Percentiles rank a stretch among this genome's conserved stretches.
Conservation (phyloP, 2,113 vertebrate species). For the Toxotes chatareus region DNA sequence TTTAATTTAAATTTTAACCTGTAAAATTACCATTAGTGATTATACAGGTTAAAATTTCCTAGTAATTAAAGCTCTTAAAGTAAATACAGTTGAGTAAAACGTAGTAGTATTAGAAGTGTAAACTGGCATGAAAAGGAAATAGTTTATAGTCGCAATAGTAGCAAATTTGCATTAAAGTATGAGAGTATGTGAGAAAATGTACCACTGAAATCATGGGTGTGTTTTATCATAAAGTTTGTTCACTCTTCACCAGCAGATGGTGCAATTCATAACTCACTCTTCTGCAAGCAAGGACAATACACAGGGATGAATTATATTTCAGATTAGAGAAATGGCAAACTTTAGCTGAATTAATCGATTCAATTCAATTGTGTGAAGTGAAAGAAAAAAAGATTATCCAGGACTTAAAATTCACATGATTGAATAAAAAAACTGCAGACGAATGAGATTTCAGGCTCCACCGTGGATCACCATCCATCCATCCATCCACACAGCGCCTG, state of each 20-base stretch:
- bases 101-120: no score
- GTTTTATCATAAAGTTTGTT: neutral
- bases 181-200: no score
- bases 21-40: no score
- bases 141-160: no score
- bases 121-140: no score
- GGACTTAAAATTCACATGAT: neutral
- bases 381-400: neutral
- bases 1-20: no score
- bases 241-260: constrained; percentile 63
- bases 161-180: no score
- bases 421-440: neutral
- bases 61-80: no score
- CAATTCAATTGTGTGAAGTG: no score
- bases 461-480: neutral
- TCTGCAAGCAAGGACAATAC: neutral
- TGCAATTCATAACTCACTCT: constrained; percentile 15
- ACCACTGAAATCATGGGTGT: no score
- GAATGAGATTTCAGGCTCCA: constrained; percentile 2
- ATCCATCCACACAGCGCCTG: constrained; percentile 27
- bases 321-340: constrained; percentile 7
- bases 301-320: neutral
- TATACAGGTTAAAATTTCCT: no score
- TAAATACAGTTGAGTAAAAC: no score
- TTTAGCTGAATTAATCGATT: neutral